These are phyloP conservation scores for Pholis gunnellus DNA, from an alignment of 2,113 vertebrate species.

Conservation along the genomic window DNA sequence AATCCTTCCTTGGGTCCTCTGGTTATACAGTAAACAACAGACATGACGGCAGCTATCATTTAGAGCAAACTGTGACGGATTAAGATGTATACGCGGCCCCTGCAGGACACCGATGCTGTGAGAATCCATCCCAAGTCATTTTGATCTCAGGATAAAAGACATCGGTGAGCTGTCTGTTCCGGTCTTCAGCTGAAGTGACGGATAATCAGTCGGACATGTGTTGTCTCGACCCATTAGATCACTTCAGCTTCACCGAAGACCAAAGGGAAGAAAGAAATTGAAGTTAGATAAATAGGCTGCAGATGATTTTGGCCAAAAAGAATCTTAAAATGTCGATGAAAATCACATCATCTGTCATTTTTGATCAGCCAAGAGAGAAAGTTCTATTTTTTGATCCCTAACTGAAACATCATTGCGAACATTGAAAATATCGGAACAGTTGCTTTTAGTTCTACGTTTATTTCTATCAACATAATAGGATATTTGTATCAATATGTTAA, in stretches of 20 bases:
- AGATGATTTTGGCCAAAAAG: background rate
- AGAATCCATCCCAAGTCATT: slow-evolving; percentile 24
- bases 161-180: slow-evolving; percentile 47
- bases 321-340: slow-evolving; percentile 23
- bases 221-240: slow-evolving; percentile 64
- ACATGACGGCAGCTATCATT: background rate
- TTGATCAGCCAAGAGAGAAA: background rate
- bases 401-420: background rate
- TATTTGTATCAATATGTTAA: background rate
- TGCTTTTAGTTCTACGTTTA: background rate
- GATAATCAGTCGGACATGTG: slow-evolving; percentile 48
- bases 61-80: slow-evolving; percentile 29
- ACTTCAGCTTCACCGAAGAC: background rate
- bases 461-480: background rate
- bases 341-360: slow-evolving; percentile 13
- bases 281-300: background rate
- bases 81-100: slow-evolving; percentile 10
- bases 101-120: background rate
- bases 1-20: background rate
- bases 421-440: background rate
- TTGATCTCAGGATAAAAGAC: slow-evolving; percentile 55
- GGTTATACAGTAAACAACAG: background rate
- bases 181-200: slow-evolving; percentile 38
- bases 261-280: slow-evolving; percentile 1
- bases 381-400: background rate